Evolutionary conservation across 2,888 invertebrate genomes (phyloP).

Genomic region (Girardia tigrina): DNA sequence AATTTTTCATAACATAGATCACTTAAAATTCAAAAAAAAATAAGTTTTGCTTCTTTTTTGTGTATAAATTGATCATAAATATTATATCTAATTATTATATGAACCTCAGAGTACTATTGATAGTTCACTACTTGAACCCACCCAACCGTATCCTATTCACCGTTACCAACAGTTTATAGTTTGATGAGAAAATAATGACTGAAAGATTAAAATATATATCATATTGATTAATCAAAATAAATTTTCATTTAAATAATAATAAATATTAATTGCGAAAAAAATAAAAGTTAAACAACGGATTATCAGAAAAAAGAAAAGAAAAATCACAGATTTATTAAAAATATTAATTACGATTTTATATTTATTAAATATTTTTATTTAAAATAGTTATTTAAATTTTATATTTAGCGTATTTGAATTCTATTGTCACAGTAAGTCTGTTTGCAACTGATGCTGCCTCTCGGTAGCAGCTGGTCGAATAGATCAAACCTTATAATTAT

Average conservation of each 20-base stretch:
- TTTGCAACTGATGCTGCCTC: neutral
- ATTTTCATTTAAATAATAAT: neutral
- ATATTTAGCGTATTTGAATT: slow-evolving; percentile 23
- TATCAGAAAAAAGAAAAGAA: too few species aligned
- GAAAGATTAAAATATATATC: neutral
- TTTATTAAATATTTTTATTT: neutral
- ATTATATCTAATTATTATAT: neutral
- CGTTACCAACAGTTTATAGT: neutral
- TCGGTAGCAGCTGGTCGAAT: slow-evolving; percentile 14
- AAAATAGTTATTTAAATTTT: slow-evolving; percentile 6
- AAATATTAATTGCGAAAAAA: neutral
- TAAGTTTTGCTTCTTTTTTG: too few species aligned
- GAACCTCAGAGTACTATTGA: neutral
- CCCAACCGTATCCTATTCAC: neutral
- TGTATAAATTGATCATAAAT: neutral
- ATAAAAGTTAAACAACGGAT: too few species aligned
- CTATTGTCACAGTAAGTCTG: slow-evolving; percentile 18
- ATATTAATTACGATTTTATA: neutral
- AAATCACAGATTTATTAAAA: neutral
- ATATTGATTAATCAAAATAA: neutral
- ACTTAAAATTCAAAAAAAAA: too few species aligned
- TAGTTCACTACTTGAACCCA: neutral
- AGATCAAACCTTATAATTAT: slow-evolving; percentile 23
- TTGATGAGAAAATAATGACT: slow-evolving; percentile 13
- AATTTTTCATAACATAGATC: too few species aligned